A percentile compares a stretch with the other conserved stretches of the same genome.
These are phyloP conservation scores for Ptychochromis oligacanthus DNA, from an alignment of 2,113 vertebrate genomes.

Conservation along the genomic window DNA sequence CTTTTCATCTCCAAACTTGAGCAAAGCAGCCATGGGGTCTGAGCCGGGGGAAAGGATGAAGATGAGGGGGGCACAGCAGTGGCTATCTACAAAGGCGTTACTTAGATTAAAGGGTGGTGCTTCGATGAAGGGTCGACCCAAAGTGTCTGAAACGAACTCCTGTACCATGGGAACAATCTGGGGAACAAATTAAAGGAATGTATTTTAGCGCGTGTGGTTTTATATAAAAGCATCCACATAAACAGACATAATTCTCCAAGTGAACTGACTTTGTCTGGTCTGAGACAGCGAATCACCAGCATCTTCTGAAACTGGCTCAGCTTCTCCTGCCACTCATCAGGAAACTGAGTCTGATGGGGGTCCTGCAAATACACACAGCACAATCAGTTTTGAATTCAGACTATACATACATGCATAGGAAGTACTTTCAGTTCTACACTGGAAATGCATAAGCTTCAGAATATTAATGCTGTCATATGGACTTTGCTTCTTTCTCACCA, in stretches of 20 bases:
- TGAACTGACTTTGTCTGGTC: slow-evolving; percentile 86
- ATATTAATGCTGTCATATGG: background rate
- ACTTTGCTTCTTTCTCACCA: background rate
- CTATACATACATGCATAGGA: background rate
- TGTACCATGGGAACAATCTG: slow-evolving; percentile 88
- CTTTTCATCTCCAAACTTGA: slow-evolving; percentile 90
- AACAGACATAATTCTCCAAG: background rate
- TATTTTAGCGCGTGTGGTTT: background rate
- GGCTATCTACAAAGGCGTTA: slow-evolving; percentile 86
- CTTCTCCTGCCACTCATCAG: slow-evolving; percentile 81
- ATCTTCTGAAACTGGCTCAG: slow-evolving; percentile 85
- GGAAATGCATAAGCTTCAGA: background rate
- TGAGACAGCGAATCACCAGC: slow-evolving; percentile 86
- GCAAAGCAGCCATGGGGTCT: slow-evolving; percentile 87
- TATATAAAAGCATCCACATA: background rate
- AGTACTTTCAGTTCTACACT: background rate
- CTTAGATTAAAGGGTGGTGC: slow-evolving; percentile 88
- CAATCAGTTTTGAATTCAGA: background rate
- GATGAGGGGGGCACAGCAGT: slow-evolving; percentile 85
- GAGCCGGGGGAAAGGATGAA: slow-evolving; percentile 87
- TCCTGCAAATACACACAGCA: slow-evolving; percentile 66
- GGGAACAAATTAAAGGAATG: background rate
- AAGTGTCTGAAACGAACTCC: slow-evolving; percentile 82
- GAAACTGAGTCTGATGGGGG: slow-evolving; percentile 83
- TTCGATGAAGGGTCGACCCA: slow-evolving; percentile 86